Conservation (phyloP, 2,888 invertebrate genomes). For the Leucophora obtusa region DNA sequence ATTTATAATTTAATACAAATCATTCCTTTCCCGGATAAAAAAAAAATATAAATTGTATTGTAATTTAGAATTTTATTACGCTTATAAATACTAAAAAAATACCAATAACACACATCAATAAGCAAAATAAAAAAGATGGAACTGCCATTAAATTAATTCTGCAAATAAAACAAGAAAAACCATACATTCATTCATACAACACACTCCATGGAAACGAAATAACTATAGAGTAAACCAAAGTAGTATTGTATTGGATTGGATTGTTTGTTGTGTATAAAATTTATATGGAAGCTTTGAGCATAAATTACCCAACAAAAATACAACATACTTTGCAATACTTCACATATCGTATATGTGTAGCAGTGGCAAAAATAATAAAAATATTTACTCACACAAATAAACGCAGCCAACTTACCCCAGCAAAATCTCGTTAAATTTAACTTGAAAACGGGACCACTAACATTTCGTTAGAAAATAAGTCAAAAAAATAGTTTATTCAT, state of each 20-base stretch:
- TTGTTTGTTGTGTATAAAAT: slow-evolving; percentile 30
- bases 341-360: slow-evolving; percentile 3
- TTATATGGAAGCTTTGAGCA: slow-evolving; percentile 58
- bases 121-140: slow-evolving; percentile 47
- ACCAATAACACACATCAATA: slow-evolving; percentile 56
- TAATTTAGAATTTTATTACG: slow-evolving; percentile 66
- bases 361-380: slow-evolving; percentile 17
- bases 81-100: slow-evolving; percentile 65
- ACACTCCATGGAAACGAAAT: slow-evolving; percentile 4
- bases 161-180: slow-evolving; percentile 24
- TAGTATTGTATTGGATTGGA: slow-evolving; percentile 25
- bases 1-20: slow-evolving; percentile 17
- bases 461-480: no score
- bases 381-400: slow-evolving; percentile 1
- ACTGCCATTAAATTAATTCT: slow-evolving; percentile 62
- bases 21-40: background rate
- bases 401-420: background rate
- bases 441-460: no score
- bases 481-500: no score
- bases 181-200: background rate
- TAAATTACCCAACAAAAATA: slow-evolving; percentile 54
- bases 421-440: no score
- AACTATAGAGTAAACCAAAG: slow-evolving; percentile 13
- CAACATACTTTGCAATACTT: slow-evolving; percentile 16
- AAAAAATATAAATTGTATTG: slow-evolving; percentile 60